Base-by-base conservation (phyloP, 2,888 invertebrate species). In the Petrolisthes manimaculis region DNA sequence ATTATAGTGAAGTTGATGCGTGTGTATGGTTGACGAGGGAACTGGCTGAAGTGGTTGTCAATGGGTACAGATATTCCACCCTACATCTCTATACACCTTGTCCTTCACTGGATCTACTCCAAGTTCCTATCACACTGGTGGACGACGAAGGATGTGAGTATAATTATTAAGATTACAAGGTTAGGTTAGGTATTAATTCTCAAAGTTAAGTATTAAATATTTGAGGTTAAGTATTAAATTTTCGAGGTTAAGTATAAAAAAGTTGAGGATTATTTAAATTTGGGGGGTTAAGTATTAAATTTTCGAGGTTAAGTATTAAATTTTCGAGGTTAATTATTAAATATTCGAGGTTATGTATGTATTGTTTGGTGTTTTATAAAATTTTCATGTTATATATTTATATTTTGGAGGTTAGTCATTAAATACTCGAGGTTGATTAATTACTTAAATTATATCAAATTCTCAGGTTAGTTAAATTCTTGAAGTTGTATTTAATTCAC, bases 11-110 rank as follows among this genome's bases (percentile, higher is more conserved):
- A n/a, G 83, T 83, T 6, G 82, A 86, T 37, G 86, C 86, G 5
- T 77, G 82, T n/a, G 53, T 83, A 61, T 86, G 86, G 86, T 14
- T 86, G 54, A 86, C 86, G 14, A 9, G 56, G 24, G 69, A 83
- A n/a, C 55, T 86, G 69, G 86, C 77, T 6, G 86, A 83, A 54
- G 37, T 83, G 6, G 83, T 83, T 14, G 83, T 86, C 12, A 67
- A 67, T 14, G 86, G 86, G 0, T 21, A 8, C 18, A 71, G n/a
- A 18, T 9, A 9, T 18, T 71, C 71, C 71, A n/a, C 71, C 71
- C 14, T 71, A n/a, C 71, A 71, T 6, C 37, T 37, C 37, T 37
- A 37, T 37, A 37, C 37, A 37, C 37, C 37, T 37, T 37, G 37
- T 37, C 37, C 37, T 37, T 37, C 37, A 37, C 2, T 37, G 37